These are phyloP conservation scores for Cheilosia urbana DNA, from an alignment of 2,888 invertebrate genomes.

Conservation along the genomic window DNA sequence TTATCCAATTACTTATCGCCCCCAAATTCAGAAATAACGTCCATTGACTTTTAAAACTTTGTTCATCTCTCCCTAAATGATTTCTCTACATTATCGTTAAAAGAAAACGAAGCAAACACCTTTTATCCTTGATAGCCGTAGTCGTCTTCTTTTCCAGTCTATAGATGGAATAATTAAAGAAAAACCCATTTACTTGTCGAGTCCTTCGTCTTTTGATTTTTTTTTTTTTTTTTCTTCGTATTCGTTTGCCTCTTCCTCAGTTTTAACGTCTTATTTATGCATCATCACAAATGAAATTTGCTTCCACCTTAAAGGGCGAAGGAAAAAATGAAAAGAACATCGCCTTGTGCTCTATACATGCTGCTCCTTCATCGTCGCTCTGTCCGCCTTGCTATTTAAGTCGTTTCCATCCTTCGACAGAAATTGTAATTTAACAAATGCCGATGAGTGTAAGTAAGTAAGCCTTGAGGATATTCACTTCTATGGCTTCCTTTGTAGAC, in stretches of 20 bases:
- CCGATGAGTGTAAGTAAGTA: conserved; percentile 74
- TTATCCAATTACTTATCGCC: conserved; percentile 68
- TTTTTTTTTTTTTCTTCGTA: conserved; percentile 9
- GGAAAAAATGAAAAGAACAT: conserved; percentile 15
- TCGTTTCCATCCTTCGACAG: conserved; percentile 36
- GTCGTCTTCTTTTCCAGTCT: background rate
- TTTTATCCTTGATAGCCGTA: conserved; percentile 17
- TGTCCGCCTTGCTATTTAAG: conserved; percentile 21
- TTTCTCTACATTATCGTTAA: conserved; percentile 49
- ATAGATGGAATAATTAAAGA: conserved; percentile 67
- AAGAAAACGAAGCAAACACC: conserved; percentile 45
- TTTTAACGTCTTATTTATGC: conserved; percentile 69
- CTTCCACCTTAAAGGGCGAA: conserved; percentile 56
- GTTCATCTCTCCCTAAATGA: conserved; percentile 23
- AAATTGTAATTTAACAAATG: conserved; percentile 75
- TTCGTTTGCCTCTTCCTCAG: conserved; percentile 15
- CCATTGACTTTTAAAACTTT: background rate
- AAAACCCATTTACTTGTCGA: conserved; percentile 63
- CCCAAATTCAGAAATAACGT: conserved; percentile 29
- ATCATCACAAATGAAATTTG: conserved; percentile 73
- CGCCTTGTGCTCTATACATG: background rate
- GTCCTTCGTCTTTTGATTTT: conserved; percentile 40
- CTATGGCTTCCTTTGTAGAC: conserved; percentile 69
- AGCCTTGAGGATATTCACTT: conserved; percentile 69
- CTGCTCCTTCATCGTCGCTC: conserved; percentile 16